phyloP scores from a whole-genome alignment of 1,140 invertebrate genomes.

The Thalassaphorura encarpata region DNA sequence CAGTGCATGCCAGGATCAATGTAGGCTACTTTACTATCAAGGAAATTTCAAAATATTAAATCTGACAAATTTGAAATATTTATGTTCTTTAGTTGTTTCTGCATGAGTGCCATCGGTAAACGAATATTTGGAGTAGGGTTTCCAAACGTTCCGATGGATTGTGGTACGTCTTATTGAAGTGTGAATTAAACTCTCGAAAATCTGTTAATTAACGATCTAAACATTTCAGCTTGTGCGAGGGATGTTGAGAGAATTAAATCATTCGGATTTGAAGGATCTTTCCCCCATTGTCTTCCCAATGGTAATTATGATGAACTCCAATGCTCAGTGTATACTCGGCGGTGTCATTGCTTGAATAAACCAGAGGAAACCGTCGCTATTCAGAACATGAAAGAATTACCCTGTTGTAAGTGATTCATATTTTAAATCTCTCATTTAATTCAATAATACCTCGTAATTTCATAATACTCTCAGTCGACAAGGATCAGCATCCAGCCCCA shows the following conservation, averaged over 20 bases:
- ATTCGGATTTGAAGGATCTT: constrained; percentile 13
- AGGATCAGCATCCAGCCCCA: background rate
- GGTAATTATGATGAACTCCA: constrained; percentile 30
- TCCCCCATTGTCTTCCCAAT: constrained; percentile 26
- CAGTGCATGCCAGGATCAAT: constrained; percentile 28
- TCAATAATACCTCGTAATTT: background rate
- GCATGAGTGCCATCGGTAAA: constrained; percentile 14
- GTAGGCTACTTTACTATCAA: constrained; percentile 8
- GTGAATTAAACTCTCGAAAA: background rate
- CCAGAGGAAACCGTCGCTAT: background rate
- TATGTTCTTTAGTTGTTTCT: constrained; percentile 23
- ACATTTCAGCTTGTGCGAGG: constrained; percentile 8
- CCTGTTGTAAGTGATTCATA: constrained; percentile 18
- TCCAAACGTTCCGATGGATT: constrained; percentile 13
- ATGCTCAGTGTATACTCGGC: constrained; percentile 10
- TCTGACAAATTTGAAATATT: background rate
- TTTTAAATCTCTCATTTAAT: background rate
- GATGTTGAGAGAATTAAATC: constrained; percentile 17
- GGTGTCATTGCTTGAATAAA: constrained; percentile 16
- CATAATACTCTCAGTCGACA: background rate
- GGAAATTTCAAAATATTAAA: background rate
- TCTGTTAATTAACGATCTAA: background rate
- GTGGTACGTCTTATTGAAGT: constrained; percentile 13
- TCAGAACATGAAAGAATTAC: constrained; percentile 5
- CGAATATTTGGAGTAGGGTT: constrained; percentile 22